A percentile compares a stretch with the other conserved stretches of the same genome.
Conservation (phyloP, 2,888 invertebrate genomes). For the Pinctada fucata region DNA sequence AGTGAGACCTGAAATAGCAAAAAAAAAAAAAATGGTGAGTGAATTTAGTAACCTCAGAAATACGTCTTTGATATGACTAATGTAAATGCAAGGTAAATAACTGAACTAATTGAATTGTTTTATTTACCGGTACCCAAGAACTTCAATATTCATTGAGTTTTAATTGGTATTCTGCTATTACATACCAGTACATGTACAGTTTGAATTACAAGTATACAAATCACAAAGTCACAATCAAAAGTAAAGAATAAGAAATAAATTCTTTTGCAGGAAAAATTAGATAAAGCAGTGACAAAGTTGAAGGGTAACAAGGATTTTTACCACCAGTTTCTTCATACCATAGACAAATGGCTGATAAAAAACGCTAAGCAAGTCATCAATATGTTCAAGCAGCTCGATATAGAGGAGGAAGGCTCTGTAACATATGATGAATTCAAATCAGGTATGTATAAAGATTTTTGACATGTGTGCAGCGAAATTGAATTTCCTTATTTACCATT, state of each 20-base stretch:
- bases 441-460: constrained; percentile 58
- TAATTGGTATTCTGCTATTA: too few relatives aligned
- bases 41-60: too few relatives aligned
- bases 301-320: constrained; percentile 56
- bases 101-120: too few relatives aligned
- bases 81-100: too few relatives aligned
- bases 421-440: constrained; percentile 73
- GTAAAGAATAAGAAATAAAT: neutral
- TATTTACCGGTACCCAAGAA: too few relatives aligned
- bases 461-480: neutral
- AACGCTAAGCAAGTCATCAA: constrained; percentile 58
- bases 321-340: constrained; percentile 65
- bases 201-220: neutral
- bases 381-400: constrained; percentile 67
- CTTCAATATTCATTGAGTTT: too few relatives aligned
- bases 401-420: constrained; percentile 65
- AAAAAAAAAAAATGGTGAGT: too few relatives aligned
- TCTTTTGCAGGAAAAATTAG: constrained; percentile 63
- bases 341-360: constrained; percentile 70
- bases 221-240: too few relatives aligned
- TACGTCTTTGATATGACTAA: too few relatives aligned
- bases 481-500: neutral
- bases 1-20: too few relatives aligned
- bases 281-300: constrained; percentile 65
- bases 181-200: too few relatives aligned